phyloP scores from a whole-genome alignment of 1,140 invertebrate species.

The Drosophila navojoa region DNA sequence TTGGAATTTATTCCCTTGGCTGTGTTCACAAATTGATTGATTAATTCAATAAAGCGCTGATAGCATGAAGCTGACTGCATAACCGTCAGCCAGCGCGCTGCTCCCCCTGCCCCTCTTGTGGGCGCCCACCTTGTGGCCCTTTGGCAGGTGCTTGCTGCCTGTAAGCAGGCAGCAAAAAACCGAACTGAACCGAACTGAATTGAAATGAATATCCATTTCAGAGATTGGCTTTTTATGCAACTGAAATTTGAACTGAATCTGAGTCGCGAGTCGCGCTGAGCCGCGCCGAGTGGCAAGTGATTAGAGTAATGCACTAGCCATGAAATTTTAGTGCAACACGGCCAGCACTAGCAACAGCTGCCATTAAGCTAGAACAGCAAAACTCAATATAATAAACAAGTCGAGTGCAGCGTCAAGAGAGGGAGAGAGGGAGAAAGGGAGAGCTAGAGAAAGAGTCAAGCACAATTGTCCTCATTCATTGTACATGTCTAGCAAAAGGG shows the following conservation, averaged over 20 bases:
- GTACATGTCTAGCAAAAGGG: neutral
- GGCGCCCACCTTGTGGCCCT: conserved; percentile 1
- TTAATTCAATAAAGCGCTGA: conserved; percentile 72
- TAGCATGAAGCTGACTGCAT: conserved; percentile 20
- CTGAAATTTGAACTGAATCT: conserved; percentile 1
- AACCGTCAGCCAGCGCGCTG: neutral
- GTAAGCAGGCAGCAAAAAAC: conserved; percentile 38
- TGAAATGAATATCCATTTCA: conserved; percentile 67
- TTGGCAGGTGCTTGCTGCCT: conserved; percentile 8
- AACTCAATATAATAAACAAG: conserved; percentile 58
- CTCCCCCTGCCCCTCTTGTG: too few species aligned
- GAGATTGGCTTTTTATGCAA: conserved; percentile 54
- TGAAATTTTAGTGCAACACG: conserved; percentile 43
- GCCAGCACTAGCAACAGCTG: conserved; percentile 18
- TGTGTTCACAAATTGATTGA: conserved; percentile 66
- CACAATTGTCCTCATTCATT: neutral
- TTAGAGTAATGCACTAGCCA: conserved; percentile 75
- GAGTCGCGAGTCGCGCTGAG: neutral
- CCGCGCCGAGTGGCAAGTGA: conserved; percentile 37
- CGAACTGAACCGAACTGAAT: neutral
- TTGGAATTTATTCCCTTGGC: conserved; percentile 42
- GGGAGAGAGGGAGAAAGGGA: neutral
- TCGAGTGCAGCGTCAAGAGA: neutral
- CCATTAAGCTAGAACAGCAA: conserved; percentile 57
- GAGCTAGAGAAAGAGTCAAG: neutral